Evolutionary conservation across 2,113 vertebrate species (phyloP).

Genomic region (Coryphaenoides rupestris): DNA sequence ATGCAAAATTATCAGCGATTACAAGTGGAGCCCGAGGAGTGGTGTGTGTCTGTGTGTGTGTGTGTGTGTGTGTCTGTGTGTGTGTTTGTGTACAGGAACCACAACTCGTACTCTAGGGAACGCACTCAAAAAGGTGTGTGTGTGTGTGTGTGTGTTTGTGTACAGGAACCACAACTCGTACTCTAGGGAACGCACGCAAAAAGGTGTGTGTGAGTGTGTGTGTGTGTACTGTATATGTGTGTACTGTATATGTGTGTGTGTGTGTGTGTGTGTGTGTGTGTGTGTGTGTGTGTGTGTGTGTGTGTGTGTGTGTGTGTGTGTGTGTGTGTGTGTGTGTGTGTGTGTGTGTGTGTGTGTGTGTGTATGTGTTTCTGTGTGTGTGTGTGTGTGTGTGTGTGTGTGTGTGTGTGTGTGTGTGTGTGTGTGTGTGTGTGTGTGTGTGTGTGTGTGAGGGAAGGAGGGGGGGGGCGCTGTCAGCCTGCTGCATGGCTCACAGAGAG

Average conservation of each 20-base stretch:
- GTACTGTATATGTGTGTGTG: background rate
- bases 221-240: too few relatives aligned
- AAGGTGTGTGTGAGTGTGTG: too few relatives aligned
- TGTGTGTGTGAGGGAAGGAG: background rate
- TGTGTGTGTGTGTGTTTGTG: slow-evolving; percentile 12
- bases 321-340: slow-evolving; percentile 27
- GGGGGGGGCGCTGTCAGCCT: slow-evolving; percentile 48
- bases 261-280: slow-evolving; percentile 3
- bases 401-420: too few relatives aligned
- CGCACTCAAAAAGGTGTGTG: background rate
- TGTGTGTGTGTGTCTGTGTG: too few relatives aligned
- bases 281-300: slow-evolving; percentile 6
- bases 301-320: slow-evolving; percentile 31
- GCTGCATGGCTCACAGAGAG: slow-evolving; percentile 54
- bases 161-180: too few relatives aligned
- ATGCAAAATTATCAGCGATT: slow-evolving; percentile 63
- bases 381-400: too few relatives aligned
- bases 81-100: slow-evolving; percentile 31
- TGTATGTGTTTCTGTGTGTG: too few relatives aligned
- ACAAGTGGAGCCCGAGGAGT: slow-evolving; percentile 20
- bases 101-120: slow-evolving; percentile 38
- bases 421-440: background rate
- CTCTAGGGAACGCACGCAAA: too few relatives aligned
- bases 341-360: background rate
- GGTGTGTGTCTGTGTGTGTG: too few relatives aligned